Percentiles rank a stretch among this genome's conserved stretches.
phyloP scores from a whole-genome alignment of 2,888 invertebrate species.

The Ethmia dodecea region DNA sequence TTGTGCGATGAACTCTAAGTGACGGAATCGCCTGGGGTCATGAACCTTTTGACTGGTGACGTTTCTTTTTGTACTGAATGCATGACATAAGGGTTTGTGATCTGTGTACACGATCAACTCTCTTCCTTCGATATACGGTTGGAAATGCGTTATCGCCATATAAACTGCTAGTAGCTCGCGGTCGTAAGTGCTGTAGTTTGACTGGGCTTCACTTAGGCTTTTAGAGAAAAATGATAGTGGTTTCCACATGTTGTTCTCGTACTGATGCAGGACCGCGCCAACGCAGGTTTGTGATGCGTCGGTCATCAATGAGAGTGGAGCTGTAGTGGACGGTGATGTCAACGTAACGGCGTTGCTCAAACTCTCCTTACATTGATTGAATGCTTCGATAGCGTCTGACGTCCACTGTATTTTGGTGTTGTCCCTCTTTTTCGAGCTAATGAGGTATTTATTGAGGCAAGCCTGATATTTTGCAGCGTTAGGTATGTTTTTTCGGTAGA shows the following conservation, averaged over 20 bases:
- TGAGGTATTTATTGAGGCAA: slow-evolving; percentile 22
- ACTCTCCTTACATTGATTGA: slow-evolving; percentile 21
- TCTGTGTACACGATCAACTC: not conserved
- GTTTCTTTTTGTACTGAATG: not conserved
- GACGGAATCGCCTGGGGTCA: slow-evolving; percentile 6
- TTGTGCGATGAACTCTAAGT: slow-evolving; percentile 7
- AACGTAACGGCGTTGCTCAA: slow-evolving; percentile 24
- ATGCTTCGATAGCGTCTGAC: slow-evolving; percentile 12
- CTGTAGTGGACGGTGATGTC: slow-evolving; percentile 23
- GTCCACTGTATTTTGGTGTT: slow-evolving; percentile 12
- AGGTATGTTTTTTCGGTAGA: too few species aligned
- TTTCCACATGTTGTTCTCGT: not conserved
- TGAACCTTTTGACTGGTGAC: too few species aligned
- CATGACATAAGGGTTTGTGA: too few species aligned
- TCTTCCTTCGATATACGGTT: not conserved
- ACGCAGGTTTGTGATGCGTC: slow-evolving; percentile 38
- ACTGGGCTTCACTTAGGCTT: not conserved
- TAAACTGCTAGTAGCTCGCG: too few species aligned
- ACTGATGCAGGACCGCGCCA: slow-evolving; percentile 31
- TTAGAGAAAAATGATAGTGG: slow-evolving; percentile 5
- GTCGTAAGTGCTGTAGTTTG: slow-evolving; percentile 2
- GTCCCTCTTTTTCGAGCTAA: slow-evolving; percentile 17
- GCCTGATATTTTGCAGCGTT: slow-evolving; percentile 24
- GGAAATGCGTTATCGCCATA: not conserved
- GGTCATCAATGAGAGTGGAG: slow-evolving; percentile 25